Evolutionary conservation across 2,113 vertebrate species (phyloP).

Genomic region (Balaeniceps rex): DNA sequence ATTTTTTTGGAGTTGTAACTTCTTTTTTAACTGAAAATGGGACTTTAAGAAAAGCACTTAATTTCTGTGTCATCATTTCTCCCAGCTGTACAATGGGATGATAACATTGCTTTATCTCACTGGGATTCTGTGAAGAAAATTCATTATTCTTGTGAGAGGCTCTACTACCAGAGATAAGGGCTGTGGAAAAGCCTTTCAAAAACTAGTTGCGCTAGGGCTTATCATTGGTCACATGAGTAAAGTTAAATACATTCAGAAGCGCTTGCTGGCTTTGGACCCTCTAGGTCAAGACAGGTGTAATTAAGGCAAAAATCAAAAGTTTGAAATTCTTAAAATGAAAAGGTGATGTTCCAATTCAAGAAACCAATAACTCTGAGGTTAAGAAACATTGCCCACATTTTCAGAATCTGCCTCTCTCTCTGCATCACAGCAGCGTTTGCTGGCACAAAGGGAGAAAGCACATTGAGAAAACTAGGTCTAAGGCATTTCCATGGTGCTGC

Average conservation of each 20-base stretch:
- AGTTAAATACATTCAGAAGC: not conserved
- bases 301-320: not conserved
- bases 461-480: not conserved
- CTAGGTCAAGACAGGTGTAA: not conserved
- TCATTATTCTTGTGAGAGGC: constrained; percentile 41
- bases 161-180: not conserved
- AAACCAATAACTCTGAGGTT: not conserved
- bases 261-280: not conserved
- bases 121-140: constrained; percentile 29
- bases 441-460: not conserved
- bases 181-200: constrained; percentile 7
- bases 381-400: not conserved
- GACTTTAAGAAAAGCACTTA: not conserved
- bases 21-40: constrained; percentile 1
- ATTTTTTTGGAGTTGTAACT: not conserved
- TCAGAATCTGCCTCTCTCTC: not conserved
- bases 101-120: constrained; percentile 36
- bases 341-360: not conserved
- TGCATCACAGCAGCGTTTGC: not conserved
- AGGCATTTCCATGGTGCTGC: not conserved
- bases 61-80: constrained; percentile 17
- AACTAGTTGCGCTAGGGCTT: not conserved
- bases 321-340: not conserved
- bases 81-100: constrained; percentile 13
- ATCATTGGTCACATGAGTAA: not conserved